Conservation (phyloP, 2,797 vertebrate genomes). For the Malurus splendens region DNA sequence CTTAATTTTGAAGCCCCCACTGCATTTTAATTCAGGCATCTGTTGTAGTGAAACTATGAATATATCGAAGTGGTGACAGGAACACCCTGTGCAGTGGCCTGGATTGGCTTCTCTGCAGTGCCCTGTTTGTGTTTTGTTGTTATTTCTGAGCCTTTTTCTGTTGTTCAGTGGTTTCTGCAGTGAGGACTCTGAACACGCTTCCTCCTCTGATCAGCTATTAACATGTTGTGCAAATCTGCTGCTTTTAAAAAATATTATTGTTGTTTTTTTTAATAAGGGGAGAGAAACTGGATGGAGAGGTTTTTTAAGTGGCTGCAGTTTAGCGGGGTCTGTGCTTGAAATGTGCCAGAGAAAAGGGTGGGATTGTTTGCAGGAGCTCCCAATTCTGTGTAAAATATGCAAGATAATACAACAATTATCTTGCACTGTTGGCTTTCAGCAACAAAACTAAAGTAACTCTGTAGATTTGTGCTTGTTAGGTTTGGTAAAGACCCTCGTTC, state of each 20-base stretch:
- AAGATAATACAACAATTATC: accelerated
- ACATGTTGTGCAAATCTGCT: not conserved
- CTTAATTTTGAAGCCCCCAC: not conserved
- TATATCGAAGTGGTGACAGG: not conserved
- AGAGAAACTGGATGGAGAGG: not conserved
- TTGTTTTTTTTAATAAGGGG: not conserved
- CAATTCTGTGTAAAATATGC: not conserved
- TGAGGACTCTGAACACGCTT: not conserved
- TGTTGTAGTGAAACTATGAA: not conserved
- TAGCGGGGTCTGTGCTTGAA: not conserved
- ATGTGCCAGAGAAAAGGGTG: not conserved
- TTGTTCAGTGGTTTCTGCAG: not conserved
- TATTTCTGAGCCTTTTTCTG: not conserved
- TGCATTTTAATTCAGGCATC: not conserved
- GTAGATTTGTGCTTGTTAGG: not conserved
- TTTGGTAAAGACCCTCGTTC: not conserved
- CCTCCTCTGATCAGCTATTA: not conserved
- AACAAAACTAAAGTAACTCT: not conserved
- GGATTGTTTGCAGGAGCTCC: not conserved
- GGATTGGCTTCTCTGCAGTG: not conserved
- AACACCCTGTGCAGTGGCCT: not conserved
- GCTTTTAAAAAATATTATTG: not conserved
- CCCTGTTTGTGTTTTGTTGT: not conserved
- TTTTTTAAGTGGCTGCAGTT: not conserved
- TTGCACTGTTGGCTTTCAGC: not conserved